Base-by-base conservation (phyloP, 2,888 invertebrate genomes). In the Drosophila seclusa region DNA sequence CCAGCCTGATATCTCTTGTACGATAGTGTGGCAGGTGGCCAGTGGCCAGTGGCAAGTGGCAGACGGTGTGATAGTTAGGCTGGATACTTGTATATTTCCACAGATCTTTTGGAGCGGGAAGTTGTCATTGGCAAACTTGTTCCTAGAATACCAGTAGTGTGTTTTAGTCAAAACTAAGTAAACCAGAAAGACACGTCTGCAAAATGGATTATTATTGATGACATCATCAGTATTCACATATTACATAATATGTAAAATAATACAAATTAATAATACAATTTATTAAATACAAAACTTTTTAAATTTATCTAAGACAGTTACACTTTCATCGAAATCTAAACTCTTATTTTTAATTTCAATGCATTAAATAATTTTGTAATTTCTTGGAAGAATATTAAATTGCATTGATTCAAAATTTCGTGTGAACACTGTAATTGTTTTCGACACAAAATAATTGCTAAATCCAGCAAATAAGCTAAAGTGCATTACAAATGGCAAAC, bases 121-220 rank as follows among this genome's bases (percentile, higher is more conserved):
- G 57, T 48, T 54, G 67, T 29, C 55, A 55, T 10, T 16, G 21
- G 2, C 38, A 69, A 65, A 69, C 68, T 69, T 29, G 68, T 58
- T 45, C 69, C 69, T 59, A 59, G 68, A 59, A 59, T 59, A 55
- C 40, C 36, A 38, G 55, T 38, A 21, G 18, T 13, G 13, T 13
- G 18, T 11, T 27, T 36, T 40, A 11, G 29, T 6, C 34, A 29
- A n/a, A 29, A 16, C 7, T 6, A 38, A 45, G 21, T 6, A 27
- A 4, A 4, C 24, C 45, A 27, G 13, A 38, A 4, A 2, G 3
- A 53, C n/a, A 21, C 18, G 31, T 27, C 13, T 13, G 11, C 16
- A 34, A 34, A n/a, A 24, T 32, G n/a, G n/a, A 74, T 78, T 31
- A 40, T 32, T 60, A 60, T 72, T 72, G 66, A 60, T 45, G 52